These are phyloP conservation scores for Eurytoma californica DNA, from an alignment of 2,888 invertebrate species.

Conservation along the genomic window DNA sequence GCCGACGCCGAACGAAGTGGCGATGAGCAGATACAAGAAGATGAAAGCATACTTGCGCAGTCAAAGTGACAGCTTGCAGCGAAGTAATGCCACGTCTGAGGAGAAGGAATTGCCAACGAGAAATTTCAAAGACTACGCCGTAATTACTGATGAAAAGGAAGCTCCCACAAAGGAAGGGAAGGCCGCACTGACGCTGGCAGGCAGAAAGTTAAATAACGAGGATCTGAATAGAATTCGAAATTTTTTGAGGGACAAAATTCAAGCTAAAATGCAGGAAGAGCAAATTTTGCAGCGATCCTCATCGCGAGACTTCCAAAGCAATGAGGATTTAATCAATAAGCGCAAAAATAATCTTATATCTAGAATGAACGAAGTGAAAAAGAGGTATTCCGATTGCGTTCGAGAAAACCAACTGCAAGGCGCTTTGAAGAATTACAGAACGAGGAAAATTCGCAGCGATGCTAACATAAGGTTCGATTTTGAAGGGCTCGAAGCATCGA, in stretches of 20 bases:
- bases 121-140: background rate
- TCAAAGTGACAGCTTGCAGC: slow-evolving; percentile 54
- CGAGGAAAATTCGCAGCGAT: slow-evolving; percentile 67
- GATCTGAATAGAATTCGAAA: slow-evolving; percentile 63
- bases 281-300: slow-evolving; percentile 16
- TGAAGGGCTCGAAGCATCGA: slow-evolving; percentile 4
- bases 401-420: slow-evolving; percentile 8
- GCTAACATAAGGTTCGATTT: slow-evolving; percentile 59
- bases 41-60: slow-evolving; percentile 64
- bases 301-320: slow-evolving; percentile 15
- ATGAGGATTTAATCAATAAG: background rate
- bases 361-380: slow-evolving; percentile 55
- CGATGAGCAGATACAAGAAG: slow-evolving; percentile 55
- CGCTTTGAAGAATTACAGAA: slow-evolving; percentile 60
- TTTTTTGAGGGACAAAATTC: slow-evolving; percentile 64
- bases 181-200: background rate
- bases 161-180: background rate
- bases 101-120: background rate
- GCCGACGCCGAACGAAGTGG: slow-evolving; percentile 7
- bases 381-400: slow-evolving; percentile 62
- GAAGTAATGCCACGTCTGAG: background rate
- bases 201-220: slow-evolving; percentile 50
- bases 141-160: background rate
- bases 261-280: slow-evolving; percentile 64
- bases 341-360: background rate